Percentiles rank a stretch among this genome's conserved stretches.
Conservation (phyloP, 2,113 vertebrate species). For the Aegotheles bennettii region DNA sequence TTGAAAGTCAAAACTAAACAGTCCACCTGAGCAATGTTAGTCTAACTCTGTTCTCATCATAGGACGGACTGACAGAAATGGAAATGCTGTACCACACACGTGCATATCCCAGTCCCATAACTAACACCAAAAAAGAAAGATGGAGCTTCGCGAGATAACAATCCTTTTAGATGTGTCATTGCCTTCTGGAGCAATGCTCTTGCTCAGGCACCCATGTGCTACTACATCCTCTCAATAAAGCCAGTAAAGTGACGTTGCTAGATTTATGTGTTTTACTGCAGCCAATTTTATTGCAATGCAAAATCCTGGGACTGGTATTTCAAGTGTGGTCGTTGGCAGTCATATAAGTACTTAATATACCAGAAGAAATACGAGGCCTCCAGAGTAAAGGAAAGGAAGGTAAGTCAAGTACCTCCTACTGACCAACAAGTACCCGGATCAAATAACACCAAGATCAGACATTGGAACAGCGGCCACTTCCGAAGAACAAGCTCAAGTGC, state of each 20-base stretch:
- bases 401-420: background rate
- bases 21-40: background rate
- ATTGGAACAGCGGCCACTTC: background rate
- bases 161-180: background rate
- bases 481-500: background rate
- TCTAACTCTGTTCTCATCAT: accelerated
- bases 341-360: background rate
- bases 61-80: background rate
- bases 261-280: accelerated
- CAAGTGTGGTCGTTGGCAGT: background rate
- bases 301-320: background rate
- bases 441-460: background rate
- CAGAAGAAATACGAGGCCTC: background rate
- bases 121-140: accelerated
- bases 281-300: accelerated
- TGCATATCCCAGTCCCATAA: background rate
- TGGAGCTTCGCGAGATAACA: background rate
- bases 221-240: accelerated
- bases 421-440: background rate
- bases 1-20: background rate
- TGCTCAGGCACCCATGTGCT: accelerated
- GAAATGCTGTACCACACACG: accelerated
- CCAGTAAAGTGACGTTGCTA: background rate
- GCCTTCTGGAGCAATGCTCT: background rate
- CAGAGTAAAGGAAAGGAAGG: background rate